phyloP scores from a whole-genome alignment of 2,888 invertebrate genomes.

The Synanthedon formicaeformis region DNA sequence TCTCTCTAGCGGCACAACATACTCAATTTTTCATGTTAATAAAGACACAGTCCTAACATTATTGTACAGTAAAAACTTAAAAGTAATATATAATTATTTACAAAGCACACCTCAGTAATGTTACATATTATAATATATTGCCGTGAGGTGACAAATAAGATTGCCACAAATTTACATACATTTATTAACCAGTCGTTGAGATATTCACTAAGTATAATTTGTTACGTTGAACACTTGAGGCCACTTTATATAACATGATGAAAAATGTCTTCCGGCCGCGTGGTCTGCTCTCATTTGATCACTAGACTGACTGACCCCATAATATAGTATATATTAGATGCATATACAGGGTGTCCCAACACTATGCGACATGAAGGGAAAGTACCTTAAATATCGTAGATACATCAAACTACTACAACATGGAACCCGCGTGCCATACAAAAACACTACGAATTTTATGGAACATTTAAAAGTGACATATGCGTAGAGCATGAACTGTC shows the following conservation, averaged over 20 bases:
- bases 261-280: too few species aligned
- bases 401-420: too few species aligned
- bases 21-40: conserved; percentile 19
- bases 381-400: too few species aligned
- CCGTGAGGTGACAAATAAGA: conserved; percentile 22
- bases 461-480: too few species aligned
- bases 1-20: conserved; percentile 4
- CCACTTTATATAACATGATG: conserved; percentile 13
- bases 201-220: conserved; percentile 9
- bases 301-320: too few species aligned
- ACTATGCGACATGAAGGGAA: too few species aligned
- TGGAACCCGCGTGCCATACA: too few species aligned
- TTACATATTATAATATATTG: conserved; percentile 22
- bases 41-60: conserved; percentile 33
- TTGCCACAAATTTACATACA: conserved; percentile 32
- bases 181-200: conserved; percentile 29
- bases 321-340: too few species aligned
- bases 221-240: conserved; percentile 55
- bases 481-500: too few species aligned
- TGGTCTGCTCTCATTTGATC: neutral
- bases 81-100: conserved; percentile 50
- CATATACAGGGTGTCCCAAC: too few species aligned
- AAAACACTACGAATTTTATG: too few species aligned
- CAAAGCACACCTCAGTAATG: conserved; percentile 43
- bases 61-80: conserved; percentile 61